Conservation (phyloP, 2,888 invertebrate species). For the Phymatocera aterrima region DNA sequence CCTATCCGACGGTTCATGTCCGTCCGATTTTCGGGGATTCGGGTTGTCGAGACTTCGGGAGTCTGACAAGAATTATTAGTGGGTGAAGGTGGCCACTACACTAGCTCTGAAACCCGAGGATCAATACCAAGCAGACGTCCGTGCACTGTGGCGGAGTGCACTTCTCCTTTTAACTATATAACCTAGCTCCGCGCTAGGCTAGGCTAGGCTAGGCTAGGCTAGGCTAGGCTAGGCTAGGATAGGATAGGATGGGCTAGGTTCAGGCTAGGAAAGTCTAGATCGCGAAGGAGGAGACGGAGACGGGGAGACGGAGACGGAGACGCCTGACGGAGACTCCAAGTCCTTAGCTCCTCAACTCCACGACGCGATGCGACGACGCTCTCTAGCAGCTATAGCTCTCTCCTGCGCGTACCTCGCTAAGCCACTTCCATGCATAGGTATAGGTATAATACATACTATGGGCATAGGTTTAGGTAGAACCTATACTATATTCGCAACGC, state of each 20-base stretch:
- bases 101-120: constrained; percentile 72
- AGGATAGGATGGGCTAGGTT: constrained; percentile 71
- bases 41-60: constrained; percentile 70
- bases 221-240: constrained; percentile 62
- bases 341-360: constrained; percentile 26
- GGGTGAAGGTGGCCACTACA: constrained; percentile 74
- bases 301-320: too few species aligned
- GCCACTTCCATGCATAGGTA: neutral
- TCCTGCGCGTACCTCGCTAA: neutral
- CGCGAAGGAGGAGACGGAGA: too few species aligned
- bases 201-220: constrained; percentile 65
- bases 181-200: constrained; percentile 70
- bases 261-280: constrained; percentile 50
- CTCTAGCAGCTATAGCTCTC: constrained; percentile 6
- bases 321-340: constrained; percentile 29
- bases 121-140: constrained; percentile 75
- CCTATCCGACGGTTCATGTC: constrained; percentile 2
- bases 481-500: too few species aligned
- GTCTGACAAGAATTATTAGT: constrained; percentile 75
- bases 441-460: neutral
- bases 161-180: constrained; percentile 66
- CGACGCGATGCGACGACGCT: neutral
- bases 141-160: constrained; percentile 72
- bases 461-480: too few species aligned
- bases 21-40: constrained; percentile 46